Evolutionary conservation across 2,797 vertebrate genomes (phyloP).

Genomic region (Hypotaenidia okinawae): DNA sequence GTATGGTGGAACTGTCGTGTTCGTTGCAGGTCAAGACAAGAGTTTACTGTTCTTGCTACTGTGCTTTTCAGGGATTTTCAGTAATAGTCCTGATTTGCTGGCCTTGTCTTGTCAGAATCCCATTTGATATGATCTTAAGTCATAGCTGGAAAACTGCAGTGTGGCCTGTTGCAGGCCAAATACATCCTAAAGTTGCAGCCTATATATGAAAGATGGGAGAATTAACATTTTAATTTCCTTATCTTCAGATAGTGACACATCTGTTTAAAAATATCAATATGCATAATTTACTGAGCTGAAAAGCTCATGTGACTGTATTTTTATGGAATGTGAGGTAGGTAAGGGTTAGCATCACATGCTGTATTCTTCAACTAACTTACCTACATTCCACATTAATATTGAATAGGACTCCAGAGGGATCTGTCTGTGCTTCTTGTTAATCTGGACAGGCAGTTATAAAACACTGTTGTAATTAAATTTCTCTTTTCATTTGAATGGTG

Average conservation of each 20-base stretch:
- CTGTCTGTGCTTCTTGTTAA: not conserved
- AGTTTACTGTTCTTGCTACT: not conserved
- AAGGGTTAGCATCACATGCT: not conserved
- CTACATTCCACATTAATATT: not conserved
- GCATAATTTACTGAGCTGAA: not conserved
- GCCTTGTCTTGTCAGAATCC: not conserved
- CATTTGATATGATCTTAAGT: not conserved
- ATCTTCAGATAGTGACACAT: not conserved
- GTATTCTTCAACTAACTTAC: not conserved
- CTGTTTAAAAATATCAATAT: not conserved
- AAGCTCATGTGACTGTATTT: not conserved
- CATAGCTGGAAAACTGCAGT: not conserved
- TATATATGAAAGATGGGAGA: not conserved
- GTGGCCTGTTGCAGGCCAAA: not conserved
- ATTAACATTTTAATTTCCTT: not conserved
- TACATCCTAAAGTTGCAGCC: not conserved
- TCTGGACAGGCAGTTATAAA: constrained; percentile 33
- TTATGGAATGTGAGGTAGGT: not conserved
- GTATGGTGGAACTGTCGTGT: not conserved
- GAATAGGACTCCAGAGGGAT: not conserved
- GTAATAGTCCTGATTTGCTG: not conserved
- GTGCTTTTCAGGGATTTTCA: not conserved
- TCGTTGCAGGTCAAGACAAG: not conserved
- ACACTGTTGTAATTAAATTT: constrained; percentile 54
- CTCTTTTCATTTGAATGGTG: constrained; percentile 43